phyloP scores from a whole-genome alignment of 2,113 vertebrate species.

The Eonycteris spelaea region DNA sequence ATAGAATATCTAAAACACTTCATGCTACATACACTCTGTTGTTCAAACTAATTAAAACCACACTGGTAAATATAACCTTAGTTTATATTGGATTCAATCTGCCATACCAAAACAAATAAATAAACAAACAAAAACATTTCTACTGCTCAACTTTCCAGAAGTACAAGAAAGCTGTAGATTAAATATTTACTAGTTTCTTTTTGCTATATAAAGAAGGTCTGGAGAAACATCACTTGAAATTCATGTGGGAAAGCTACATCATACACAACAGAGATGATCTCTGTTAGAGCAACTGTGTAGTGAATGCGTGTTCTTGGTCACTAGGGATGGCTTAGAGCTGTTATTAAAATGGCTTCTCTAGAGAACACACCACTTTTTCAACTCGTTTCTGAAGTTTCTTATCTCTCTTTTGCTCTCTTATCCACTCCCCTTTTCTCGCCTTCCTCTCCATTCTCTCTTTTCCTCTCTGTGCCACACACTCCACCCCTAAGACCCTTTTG shows the following conservation, averaged over 20 bases:
- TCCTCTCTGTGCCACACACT: neutral
- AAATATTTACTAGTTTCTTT: conserved; percentile 48
- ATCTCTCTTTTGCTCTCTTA: neutral
- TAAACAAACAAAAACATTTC: neutral
- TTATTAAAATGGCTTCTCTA: conserved; percentile 48
- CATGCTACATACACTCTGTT: neutral
- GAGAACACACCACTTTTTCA: conserved; percentile 40
- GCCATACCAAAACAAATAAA: neutral
- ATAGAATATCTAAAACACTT: neutral
- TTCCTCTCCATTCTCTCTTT: neutral
- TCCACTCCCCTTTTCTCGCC: neutral
- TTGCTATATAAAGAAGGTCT: neutral
- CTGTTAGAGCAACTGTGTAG: neutral
- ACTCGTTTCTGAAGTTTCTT: conserved; percentile 54
- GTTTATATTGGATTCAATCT: neutral
- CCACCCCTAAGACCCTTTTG: conserved; percentile 10
- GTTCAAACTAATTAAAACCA: neutral
- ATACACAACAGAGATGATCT: neutral
- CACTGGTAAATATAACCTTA: neutral
- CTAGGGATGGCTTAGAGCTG: neutral
- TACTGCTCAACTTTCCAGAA: neutral
- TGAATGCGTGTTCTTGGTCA: conserved; percentile 35
- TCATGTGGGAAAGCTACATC: neutral
- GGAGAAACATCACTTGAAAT: conserved; percentile 5
- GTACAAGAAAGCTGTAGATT: neutral